Conservation (phyloP, 2,797 vertebrate species). For the Sebastes iracundus region DNA sequence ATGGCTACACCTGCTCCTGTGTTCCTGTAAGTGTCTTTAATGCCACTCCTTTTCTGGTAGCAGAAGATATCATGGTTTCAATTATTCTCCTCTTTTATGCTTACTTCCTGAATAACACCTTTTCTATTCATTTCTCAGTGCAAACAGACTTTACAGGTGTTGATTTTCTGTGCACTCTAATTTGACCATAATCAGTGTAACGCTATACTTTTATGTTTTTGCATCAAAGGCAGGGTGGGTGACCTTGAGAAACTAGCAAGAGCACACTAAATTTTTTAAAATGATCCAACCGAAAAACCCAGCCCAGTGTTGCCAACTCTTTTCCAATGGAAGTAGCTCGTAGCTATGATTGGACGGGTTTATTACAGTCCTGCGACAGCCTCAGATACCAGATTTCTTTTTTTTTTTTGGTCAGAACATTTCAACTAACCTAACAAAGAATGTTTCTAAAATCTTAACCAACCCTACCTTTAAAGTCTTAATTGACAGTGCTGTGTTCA, state of each 20-base stretch:
- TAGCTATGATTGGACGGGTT: no score
- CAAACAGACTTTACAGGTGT: neutral
- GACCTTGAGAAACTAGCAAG: no score
- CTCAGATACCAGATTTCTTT: no score
- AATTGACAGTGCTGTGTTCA: neutral
- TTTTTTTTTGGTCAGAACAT: no score
- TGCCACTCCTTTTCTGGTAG: neutral
- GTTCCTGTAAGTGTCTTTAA: conserved; percentile 80
- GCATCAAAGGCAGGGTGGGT: neutral
- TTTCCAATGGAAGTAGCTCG: no score
- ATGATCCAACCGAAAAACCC: no score
- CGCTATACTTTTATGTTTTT: neutral
- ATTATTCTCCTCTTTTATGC: neutral
- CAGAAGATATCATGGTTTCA: neutral
- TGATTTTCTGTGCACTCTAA: neutral
- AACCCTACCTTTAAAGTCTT: neutral
- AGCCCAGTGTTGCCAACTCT: no score
- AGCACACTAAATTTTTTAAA: fast-evolving
- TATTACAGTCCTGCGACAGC: no score
- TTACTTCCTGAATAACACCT: neutral
- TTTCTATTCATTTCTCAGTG: neutral
- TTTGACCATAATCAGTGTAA: neutral
- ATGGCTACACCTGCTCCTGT: conserved; percentile 91
- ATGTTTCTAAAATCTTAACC: no score
- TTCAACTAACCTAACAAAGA: no score